phyloP scores from a whole-genome alignment of 2,888 invertebrate genomes.

The Cantharis rufa region DNA sequence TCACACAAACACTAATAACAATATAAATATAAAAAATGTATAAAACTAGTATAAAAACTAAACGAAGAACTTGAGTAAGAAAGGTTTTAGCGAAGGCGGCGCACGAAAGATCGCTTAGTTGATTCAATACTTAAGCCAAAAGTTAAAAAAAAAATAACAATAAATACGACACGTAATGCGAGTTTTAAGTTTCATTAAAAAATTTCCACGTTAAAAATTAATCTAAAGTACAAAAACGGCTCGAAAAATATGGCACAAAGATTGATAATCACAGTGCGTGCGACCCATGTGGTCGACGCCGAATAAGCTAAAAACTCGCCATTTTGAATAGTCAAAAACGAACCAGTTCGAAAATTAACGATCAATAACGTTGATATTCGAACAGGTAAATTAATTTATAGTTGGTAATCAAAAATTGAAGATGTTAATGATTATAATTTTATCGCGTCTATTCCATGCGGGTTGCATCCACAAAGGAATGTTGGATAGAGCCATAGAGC shows the following conservation, averaged over 20 bases:
- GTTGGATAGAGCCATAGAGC: neutral
- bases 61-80: conserved; percentile 5
- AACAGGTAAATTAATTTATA: neutral
- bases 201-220: conserved; percentile 7
- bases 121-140: neutral
- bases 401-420: neutral
- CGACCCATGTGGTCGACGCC: conserved; percentile 59
- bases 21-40: neutral
- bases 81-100: conserved; percentile 18
- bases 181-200: neutral
- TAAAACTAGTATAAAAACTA: neutral
- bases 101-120: conserved; percentile 29
- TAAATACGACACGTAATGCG: neutral
- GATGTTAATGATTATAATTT: neutral
- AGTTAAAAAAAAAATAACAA: conserved; percentile 5
- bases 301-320: conserved; percentile 50
- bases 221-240: conserved; percentile 8
- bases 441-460: neutral
- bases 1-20: neutral
- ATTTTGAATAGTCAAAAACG: conserved; percentile 40
- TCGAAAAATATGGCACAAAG: conserved; percentile 19
- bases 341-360: neutral
- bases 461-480: neutral
- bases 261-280: conserved; percentile 53
- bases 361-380: neutral